These are phyloP conservation scores for Ectemnius lituratus DNA, from an alignment of 2,888 invertebrate species.

Conservation along the genomic window DNA sequence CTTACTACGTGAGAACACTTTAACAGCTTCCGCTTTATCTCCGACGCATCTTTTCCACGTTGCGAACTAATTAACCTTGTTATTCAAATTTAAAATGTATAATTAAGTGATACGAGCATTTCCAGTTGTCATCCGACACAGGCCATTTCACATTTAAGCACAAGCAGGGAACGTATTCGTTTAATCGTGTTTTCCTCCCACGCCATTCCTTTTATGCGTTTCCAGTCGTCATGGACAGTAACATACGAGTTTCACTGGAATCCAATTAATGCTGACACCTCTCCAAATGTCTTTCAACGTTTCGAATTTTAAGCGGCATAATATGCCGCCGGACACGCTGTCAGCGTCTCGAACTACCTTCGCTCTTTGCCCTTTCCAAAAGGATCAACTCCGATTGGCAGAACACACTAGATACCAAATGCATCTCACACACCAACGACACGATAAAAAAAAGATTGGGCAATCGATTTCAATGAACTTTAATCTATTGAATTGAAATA, in stretches of 20 bases:
- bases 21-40: not conserved
- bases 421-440: no score
- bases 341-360: conserved; percentile 56
- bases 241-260: conserved; percentile 61
- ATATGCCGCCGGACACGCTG: conserved; percentile 58
- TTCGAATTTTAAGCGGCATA: conserved; percentile 66
- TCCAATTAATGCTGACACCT: conserved; percentile 67
- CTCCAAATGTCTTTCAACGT: conserved; percentile 63
- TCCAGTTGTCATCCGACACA: conserved; percentile 46
- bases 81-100: conserved; percentile 43
- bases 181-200: conserved; percentile 60
- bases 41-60: not conserved
- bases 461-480: not conserved
- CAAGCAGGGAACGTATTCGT: conserved; percentile 50
- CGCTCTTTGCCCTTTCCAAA: conserved; percentile 30
- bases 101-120: conserved; percentile 46
- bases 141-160: conserved; percentile 50
- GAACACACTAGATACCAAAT: not conserved
- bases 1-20: not conserved
- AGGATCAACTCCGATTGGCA: conserved; percentile 31
- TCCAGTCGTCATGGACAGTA: conserved; percentile 51
- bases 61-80: conserved; percentile 40
- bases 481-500: no score
- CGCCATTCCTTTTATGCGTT: conserved; percentile 49
- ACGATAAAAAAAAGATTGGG: no score